Conservation (phyloP, 2,888 invertebrate genomes). For the Papilio elwesi region DNA sequence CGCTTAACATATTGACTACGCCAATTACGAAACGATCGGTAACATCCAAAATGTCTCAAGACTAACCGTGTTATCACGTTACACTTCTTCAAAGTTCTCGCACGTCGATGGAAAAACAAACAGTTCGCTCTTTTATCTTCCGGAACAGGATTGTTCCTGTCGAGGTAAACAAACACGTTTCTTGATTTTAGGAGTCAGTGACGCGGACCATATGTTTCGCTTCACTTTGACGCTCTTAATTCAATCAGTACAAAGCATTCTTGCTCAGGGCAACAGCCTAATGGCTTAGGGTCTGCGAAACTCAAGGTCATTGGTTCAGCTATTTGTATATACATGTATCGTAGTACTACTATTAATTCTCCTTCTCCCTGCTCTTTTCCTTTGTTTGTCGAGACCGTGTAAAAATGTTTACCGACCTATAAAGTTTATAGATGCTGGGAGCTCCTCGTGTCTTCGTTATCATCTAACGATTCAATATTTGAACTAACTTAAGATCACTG, state of each 20-base stretch:
- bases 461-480: slow-evolving; percentile 10
- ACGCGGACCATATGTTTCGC: slow-evolving; percentile 35
- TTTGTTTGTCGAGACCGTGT: neutral
- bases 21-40: slow-evolving; percentile 13
- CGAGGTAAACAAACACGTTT: slow-evolving; percentile 50
- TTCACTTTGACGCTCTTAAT: slow-evolving; percentile 19
- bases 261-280: neutral
- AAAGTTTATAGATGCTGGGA: slow-evolving; percentile 10
- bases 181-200: slow-evolving; percentile 42
- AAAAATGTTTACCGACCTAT: slow-evolving; percentile 24
- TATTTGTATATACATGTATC: no score
- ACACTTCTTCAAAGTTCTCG: slow-evolving; percentile 42
- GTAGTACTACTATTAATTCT: no score
- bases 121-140: slow-evolving; percentile 47
- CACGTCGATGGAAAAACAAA: slow-evolving; percentile 44
- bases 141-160: slow-evolving; percentile 40
- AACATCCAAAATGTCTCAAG: slow-evolving; percentile 34
- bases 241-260: neutral
- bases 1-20: slow-evolving; percentile 5
- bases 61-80: slow-evolving; percentile 40
- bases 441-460: neutral
- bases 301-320: neutral
- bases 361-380: no score
- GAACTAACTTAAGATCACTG: neutral
- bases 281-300: neutral